These are phyloP conservation scores for Phortica magna DNA, from an alignment of 2,888 invertebrate genomes.

Conservation along the genomic window DNA sequence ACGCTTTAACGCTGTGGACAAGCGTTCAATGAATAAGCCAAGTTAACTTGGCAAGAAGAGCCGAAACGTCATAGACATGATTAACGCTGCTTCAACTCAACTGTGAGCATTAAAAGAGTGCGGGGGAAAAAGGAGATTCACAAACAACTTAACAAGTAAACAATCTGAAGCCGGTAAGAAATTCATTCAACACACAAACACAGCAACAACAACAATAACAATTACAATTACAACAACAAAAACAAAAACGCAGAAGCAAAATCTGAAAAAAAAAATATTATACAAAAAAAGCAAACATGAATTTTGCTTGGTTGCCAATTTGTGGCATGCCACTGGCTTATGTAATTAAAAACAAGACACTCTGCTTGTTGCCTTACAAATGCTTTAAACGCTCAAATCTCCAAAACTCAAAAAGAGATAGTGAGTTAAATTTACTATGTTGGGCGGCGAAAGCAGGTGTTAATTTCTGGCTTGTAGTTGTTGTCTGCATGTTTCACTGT, in stretches of 20 bases:
- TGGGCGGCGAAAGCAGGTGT: background rate
- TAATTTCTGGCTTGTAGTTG: background rate
- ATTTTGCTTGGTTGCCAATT: background rate
- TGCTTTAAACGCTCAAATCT: no score
- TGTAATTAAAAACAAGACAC: background rate
- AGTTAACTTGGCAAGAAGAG: background rate
- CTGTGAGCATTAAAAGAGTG: background rate
- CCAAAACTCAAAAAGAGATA: background rate
- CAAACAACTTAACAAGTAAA: background rate
- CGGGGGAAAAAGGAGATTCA: background rate
- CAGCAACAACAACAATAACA: no score
- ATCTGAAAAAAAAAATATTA: background rate
- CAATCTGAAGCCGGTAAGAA: background rate
- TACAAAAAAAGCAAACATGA: background rate
- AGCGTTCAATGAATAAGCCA: background rate
- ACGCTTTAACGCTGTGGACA: background rate
- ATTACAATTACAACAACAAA: no score
- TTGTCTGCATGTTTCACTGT: background rate
- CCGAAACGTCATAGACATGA: background rate
- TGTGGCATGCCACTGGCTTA: conserved; percentile 2
- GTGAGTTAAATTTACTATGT: background rate
- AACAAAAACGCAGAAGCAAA: background rate
- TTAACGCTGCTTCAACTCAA: conserved; percentile 11
- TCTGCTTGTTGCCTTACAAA: background rate
- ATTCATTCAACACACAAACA: background rate